phyloP scores from a whole-genome alignment of 2,888 invertebrate species.

The Lycaena phlaeas region DNA sequence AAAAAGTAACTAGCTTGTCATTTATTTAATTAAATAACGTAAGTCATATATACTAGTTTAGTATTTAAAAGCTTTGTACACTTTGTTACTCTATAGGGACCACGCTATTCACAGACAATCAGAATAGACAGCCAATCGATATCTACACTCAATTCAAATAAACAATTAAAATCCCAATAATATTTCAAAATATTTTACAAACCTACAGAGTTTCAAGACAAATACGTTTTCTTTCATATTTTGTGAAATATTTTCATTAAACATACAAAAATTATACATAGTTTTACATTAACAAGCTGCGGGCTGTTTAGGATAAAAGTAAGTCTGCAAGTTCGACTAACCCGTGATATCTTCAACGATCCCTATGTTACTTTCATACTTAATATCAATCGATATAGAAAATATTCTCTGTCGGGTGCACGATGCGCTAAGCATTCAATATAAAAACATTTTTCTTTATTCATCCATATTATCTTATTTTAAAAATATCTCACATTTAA shows the following conservation, averaged over 20 bases:
- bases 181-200: conserved; percentile 1
- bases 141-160: conserved; percentile 7
- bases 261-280: conserved; percentile 7
- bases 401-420: conserved; percentile 6
- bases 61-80: conserved; percentile 8
- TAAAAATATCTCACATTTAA: conserved; percentile 8
- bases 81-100: conserved; percentile 8
- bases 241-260: conserved; percentile 3
- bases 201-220: conserved; percentile 7
- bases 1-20: conserved; percentile 8
- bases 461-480: conserved; percentile 2
- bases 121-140: conserved; percentile 1
- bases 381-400: conserved; percentile 1
- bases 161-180: conserved; percentile 7
- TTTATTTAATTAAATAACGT: conserved; percentile 8
- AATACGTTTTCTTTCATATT: conserved; percentile 3
- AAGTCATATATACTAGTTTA: conserved; percentile 8
- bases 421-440: conserved; percentile 5
- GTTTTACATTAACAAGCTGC: conserved; percentile 1
- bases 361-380: not conserved
- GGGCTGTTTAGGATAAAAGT: not conserved
- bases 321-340: not conserved
- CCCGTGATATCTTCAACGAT: not conserved
- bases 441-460: conserved; percentile 11
- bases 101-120: conserved; percentile 2